Evolutionary conservation across 2,888 invertebrate genomes (phyloP), one percentile per base, ranked within the genome.

Genomic region (Cerceris rybyensis): DNA sequence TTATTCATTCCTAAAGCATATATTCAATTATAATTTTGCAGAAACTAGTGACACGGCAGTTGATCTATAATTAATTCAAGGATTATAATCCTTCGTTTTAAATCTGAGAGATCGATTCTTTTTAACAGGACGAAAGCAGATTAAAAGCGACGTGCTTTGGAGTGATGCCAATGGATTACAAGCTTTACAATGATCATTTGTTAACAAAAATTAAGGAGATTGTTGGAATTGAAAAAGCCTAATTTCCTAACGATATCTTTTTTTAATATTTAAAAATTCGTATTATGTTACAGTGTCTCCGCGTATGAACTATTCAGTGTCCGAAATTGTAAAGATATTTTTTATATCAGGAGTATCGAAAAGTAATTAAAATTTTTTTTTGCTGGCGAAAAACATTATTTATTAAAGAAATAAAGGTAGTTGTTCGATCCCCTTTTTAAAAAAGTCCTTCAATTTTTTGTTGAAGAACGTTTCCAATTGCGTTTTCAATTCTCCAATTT

Each of bases 91-190:
- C 1, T 28, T 28, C 28, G 50, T 86, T 86, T 81, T 89, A 89
- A 42, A 39, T 46, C 60, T 11, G 39, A 39, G 28, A 76, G 13
- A 41, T 59, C 41, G 11, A 70, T 49, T 60, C 52, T 17, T 39
- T 46, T 72, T 93, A 1, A 39, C 93, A 97, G 97, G 97, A 98
- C 92, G 97, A 97, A 92, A 94, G 94, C 49, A 94, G 97, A 57
- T 93, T 98, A 81, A 98, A 97, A 93, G 95, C 96, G 0, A 95
- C 95, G 0, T 96, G 96, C 11, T 93, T 96, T 85, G 94, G 93
- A 67, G 95, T 96, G 0, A 94, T 95, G 11, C 96, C 96, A 0
- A 91, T 98, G 0, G 96, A 98, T 92, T 96, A 95, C 91, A 95
- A 95, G 82, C 96, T 96, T 46, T 96, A 96, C 74, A 96, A 96